phyloP scores from a whole-genome alignment of 2,888 invertebrate species.

The Ichneumoninae sp. region DNA sequence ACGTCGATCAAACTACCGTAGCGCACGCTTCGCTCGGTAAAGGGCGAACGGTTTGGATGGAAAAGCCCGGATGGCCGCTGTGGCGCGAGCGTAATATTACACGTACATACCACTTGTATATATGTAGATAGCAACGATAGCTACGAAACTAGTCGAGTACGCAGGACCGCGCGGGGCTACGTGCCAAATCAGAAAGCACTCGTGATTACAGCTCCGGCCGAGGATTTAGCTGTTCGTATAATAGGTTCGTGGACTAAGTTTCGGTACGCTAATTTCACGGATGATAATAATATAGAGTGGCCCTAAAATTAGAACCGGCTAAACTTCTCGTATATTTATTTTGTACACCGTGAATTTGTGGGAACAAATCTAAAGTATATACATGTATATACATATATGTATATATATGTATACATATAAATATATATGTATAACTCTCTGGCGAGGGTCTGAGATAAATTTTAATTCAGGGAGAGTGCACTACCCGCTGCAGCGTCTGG shows the following conservation, averaged over 20 bases:
- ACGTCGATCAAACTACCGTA: conserved; percentile 74
- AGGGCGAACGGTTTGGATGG: conserved; percentile 41
- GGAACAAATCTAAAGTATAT: conserved; percentile 47
- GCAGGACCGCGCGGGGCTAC: not conserved
- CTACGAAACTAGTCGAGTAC: not conserved
- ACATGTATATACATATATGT: not conserved
- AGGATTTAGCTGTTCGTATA: conserved; percentile 24
- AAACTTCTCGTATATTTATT: conserved; percentile 34
- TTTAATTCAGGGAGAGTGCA: conserved; percentile 64
- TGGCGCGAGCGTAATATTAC: conserved; percentile 20
- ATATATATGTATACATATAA: conserved; percentile 14
- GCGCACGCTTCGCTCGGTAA: conserved; percentile 56
- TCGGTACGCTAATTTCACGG: conserved; percentile 20
- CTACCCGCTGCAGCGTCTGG: conserved; percentile 46
- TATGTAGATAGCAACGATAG: conserved; percentile 8
- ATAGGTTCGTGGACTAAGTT: conserved; percentile 10
- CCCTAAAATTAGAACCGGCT: conserved; percentile 46
- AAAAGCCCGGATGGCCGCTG: conserved; percentile 32
- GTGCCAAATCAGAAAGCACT: conserved; percentile 55
- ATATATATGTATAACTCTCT: conserved; percentile 27
- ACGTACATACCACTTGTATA: not conserved
- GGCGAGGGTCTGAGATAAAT: conserved; percentile 58
- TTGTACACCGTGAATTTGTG: conserved; percentile 39
- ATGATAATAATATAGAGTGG: conserved; percentile 2
- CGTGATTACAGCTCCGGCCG: conserved; percentile 32